Evolutionary conservation across 2,113 vertebrate species (phyloP).

Genomic region (Prolemur simus): DNA sequence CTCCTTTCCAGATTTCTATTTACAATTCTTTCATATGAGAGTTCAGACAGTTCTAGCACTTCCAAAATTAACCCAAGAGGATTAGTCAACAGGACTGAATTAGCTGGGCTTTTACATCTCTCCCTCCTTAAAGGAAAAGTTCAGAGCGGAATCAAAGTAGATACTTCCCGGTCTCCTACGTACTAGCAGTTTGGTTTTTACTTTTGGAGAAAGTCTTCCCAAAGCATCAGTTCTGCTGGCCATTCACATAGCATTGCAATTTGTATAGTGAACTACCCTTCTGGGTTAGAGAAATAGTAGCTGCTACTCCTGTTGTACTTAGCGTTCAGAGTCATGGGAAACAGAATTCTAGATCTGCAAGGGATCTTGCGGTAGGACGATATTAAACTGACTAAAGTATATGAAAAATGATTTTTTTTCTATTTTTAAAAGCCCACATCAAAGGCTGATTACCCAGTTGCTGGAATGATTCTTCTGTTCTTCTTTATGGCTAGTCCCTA

Average conservation of each 20-base stretch:
- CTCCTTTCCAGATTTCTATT: constrained; percentile 59
- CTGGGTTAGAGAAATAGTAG: constrained; percentile 45
- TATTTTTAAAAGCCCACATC: neutral
- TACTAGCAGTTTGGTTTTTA: constrained; percentile 40
- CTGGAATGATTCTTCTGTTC: neutral
- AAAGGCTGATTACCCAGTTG: neutral
- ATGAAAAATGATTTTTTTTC: neutral
- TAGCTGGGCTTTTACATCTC: constrained; percentile 42
- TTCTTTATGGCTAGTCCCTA: neutral
- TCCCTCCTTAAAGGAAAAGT: constrained; percentile 62
- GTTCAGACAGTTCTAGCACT: constrained; percentile 52
- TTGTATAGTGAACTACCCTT: constrained; percentile 56
- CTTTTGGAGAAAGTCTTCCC: constrained; percentile 35
- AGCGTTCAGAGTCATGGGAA: neutral
- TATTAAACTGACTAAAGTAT: neutral
- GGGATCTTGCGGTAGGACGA: neutral
- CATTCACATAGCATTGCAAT: constrained; percentile 66
- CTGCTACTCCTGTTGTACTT: neutral
- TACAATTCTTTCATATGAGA: constrained; percentile 62
- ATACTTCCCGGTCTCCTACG: neutral
- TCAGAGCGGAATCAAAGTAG: constrained; percentile 45
- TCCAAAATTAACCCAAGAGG: constrained; percentile 62
- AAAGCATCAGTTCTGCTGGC: constrained; percentile 34
- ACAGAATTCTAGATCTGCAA: neutral
- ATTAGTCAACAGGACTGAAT: constrained; percentile 66